These are phyloP conservation scores for Bryconaethiops microstoma DNA, from an alignment of 2,797 vertebrate species.

Conservation along the genomic window DNA sequence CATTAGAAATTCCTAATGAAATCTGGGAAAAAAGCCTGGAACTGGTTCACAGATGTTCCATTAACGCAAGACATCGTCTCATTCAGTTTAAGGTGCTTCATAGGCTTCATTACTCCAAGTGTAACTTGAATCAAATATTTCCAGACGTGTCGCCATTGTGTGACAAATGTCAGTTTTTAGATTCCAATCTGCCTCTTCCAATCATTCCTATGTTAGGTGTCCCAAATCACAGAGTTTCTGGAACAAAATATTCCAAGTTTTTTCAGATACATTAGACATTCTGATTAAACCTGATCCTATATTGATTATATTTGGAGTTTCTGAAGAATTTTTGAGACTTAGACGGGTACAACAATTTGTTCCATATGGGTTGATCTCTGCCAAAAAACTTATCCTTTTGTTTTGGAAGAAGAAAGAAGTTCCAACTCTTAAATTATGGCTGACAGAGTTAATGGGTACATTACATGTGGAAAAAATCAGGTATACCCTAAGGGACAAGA, in stretches of 20 bases:
- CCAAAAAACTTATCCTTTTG: background rate
- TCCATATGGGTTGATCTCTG: background rate
- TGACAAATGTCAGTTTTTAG: background rate
- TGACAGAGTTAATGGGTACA: background rate
- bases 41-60: conserved; percentile 12
- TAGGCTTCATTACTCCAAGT: conserved; percentile 22
- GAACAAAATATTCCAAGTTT: background rate
- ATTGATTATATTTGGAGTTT: no score
- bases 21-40: background rate
- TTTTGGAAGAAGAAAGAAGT: conserved; percentile 14
- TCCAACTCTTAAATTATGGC: background rate
- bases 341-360: background rate
- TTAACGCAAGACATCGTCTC: conserved; percentile 17
- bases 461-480: background rate
- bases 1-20: background rate
- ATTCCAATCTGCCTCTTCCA: no score
- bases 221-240: background rate
- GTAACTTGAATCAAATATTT: conserved; percentile 16
- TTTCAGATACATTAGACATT: background rate
- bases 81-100: conserved; percentile 23
- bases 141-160: conserved; percentile 6
- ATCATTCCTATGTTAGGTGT: background rate
- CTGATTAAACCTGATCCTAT: no score
- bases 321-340: background rate
- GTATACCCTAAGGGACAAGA: background rate